Base-by-base conservation (phyloP, 2,888 invertebrate species). In the Linnaemya tessellans region DNA sequence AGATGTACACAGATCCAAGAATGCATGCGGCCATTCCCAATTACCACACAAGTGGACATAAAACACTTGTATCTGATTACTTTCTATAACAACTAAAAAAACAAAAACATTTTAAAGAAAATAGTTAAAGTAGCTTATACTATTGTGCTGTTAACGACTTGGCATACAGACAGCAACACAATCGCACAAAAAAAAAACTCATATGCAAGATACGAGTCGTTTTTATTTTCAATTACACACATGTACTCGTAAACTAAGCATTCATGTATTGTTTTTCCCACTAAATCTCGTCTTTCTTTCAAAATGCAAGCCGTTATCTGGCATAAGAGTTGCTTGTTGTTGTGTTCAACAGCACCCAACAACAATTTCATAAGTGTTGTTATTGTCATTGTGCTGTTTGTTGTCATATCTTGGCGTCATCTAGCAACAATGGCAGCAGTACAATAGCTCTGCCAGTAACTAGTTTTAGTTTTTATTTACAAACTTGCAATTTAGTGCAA, bases 401-500 rank as follows among this genome's bases (percentile, higher is more conserved):
- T 81, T 84, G 80, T 78, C 77, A 80, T 84, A 84, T 81, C 80
- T 73, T 81, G 84, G 84, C 84, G 73, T 77, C 84, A 84, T 73
- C 51, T 77, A 68, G 38, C 73, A 84, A 38, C 77, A 80, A 77
- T 62, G 20, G 20, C 43, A 71, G 15, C 43, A 81, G 30, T 25
- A 68, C 51, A 79, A 68, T 58, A 79, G 56, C 25, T n/a, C n/a
- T 9, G 10, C 20, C 18, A 51, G 20, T 43, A 73, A 49, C n/a
- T 41, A 38, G 35, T 60, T 60, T 84, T 78, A 62, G 62, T 62
- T 81, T 68, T 58, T 67, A 68, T 83, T 78, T 74, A 84, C 77
- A 84, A 81, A 68, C 67, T 81, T 84, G 80, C 84, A 84, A 81
- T 84, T 84, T 84, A 73, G 84, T 81, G 77, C 84, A 84, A 67